Conservation (phyloP, 1,140 invertebrate species). For the Capitella teleta region DNA sequence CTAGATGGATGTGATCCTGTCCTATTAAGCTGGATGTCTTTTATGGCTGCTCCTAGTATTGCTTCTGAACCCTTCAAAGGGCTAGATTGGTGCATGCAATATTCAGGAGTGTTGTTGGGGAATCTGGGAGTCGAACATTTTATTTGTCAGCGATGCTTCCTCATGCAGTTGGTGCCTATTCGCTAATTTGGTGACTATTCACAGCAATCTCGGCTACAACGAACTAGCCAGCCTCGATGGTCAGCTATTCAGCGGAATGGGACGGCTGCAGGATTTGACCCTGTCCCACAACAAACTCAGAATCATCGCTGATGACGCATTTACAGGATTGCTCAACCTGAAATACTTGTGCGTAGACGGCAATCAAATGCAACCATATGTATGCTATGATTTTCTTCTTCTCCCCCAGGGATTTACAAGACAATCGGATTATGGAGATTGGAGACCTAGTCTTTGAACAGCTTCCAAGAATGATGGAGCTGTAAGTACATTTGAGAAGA, state of each 20-base stretch:
- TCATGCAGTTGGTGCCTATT: background rate
- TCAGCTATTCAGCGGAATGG: constrained; percentile 57
- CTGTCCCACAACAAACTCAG: constrained; percentile 70
- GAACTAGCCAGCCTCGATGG: constrained; percentile 58
- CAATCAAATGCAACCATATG: too few relatives aligned
- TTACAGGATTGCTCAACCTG: constrained; percentile 63
- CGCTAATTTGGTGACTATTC: constrained; percentile 2
- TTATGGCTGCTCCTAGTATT: background rate
- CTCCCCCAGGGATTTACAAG: background rate
- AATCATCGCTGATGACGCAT: constrained; percentile 62
- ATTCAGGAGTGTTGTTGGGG: background rate
- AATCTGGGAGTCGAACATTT: background rate
- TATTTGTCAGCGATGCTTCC: background rate
- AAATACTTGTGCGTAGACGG: too few relatives aligned
- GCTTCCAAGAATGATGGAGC: background rate
- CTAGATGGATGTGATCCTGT: background rate
- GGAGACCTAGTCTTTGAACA: background rate
- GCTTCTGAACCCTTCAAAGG: background rate
- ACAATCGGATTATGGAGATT: background rate
- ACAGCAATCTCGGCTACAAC: constrained; percentile 80
- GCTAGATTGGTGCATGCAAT: background rate
- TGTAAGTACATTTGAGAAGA: background rate
- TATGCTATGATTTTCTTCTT: constrained; percentile 45
- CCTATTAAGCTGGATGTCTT: background rate
- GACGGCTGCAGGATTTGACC: constrained; percentile 69